These are phyloP conservation scores for Campylorhamphus procurvoides DNA, from an alignment of 2,113 vertebrate genomes.

Conservation along the genomic window DNA sequence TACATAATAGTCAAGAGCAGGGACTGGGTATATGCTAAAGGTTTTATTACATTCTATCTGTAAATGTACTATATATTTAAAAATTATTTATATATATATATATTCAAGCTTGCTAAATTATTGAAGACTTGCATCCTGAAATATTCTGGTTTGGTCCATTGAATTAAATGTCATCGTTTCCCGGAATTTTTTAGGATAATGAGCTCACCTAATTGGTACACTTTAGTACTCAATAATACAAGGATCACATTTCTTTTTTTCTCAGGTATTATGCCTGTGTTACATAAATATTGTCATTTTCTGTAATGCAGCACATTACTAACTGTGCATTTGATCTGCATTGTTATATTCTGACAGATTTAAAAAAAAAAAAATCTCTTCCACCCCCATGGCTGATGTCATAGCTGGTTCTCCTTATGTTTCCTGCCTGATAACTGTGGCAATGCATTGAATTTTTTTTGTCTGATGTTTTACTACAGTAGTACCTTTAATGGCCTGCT, in stretches of 20 bases:
- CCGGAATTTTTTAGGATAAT: neutral
- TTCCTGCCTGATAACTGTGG: constrained; percentile 25
- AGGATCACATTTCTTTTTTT: neutral
- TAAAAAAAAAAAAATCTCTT: neutral
- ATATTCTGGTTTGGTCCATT: neutral
- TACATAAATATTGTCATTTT: neutral
- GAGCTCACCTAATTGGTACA: neutral
- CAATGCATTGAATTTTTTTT: neutral
- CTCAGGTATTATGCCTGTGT: neutral
- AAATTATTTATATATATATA: neutral
- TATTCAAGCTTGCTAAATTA: neutral
- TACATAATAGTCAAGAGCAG: neutral
- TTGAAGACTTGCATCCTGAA: neutral
- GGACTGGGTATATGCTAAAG: neutral
- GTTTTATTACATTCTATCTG: neutral
- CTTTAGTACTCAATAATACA: neutral
- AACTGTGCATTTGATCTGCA: neutral
- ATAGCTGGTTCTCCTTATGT: constrained; percentile 17
- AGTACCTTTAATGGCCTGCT: constrained; percentile 31
- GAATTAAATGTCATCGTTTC: neutral
- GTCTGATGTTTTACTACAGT: neutral
- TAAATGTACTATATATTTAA: neutral
- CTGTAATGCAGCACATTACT: neutral
- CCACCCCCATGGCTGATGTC: constrained; percentile 17
- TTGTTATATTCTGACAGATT: neutral